Conservation (phyloP, 2,113 vertebrate genomes). For the Charina bottae region DNA sequence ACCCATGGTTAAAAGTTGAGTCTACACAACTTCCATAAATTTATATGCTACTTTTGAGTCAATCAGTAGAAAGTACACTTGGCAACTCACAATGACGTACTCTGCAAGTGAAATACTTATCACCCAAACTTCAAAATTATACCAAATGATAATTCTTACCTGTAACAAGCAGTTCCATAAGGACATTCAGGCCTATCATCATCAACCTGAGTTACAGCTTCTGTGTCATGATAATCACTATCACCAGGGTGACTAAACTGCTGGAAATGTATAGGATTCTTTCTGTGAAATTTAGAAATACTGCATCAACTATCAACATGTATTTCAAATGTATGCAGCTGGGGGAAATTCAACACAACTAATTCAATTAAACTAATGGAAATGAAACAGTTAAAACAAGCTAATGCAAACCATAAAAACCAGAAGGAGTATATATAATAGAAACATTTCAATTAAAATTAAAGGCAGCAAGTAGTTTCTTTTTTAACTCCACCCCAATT, state of each 20-base stretch:
- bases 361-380: background rate
- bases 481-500: background rate
- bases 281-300: conserved; percentile 67
- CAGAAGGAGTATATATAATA: background rate
- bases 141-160: conserved; percentile 58
- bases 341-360: background rate
- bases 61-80: background rate
- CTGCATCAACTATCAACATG: background rate
- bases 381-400: background rate
- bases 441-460: background rate
- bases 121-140: background rate
- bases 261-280: conserved; percentile 81
- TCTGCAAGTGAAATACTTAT: background rate
- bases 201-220: conserved; percentile 8
- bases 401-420: background rate
- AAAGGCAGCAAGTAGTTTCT: background rate
- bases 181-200: conserved; percentile 73
- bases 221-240: conserved; percentile 61
- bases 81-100: background rate
- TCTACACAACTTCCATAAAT: background rate
- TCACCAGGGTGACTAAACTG: conserved; percentile 80
- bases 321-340: conserved; percentile 7
- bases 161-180: conserved; percentile 77
- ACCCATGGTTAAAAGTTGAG: background rate
- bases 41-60: background rate